A percentile compares a stretch with the other conserved stretches of the same genome.
phyloP scores from a whole-genome alignment of 23 tunicate genomes.

The Styela clava region DNA sequence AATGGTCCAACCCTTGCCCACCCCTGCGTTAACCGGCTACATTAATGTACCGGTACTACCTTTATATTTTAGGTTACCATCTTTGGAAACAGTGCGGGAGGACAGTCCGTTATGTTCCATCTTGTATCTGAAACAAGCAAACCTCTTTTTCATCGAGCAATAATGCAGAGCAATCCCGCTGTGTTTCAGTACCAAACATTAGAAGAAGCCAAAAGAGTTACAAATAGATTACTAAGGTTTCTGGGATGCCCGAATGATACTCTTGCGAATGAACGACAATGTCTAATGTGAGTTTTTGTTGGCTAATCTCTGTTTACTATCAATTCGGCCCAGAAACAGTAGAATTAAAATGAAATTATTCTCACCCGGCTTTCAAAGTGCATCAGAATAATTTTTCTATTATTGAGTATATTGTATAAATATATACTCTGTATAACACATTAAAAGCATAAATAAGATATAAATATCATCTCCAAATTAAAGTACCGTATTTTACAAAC shows the following conservation, averaged over 20 bases:
- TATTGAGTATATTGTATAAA: too few relatives aligned
- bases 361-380: too few relatives aligned
- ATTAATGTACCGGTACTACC: too few relatives aligned
- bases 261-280: conserved; percentile 12
- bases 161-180: conserved; percentile 56
- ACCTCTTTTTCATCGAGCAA: conserved; percentile 50
- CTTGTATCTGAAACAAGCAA: conserved; percentile 54
- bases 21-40: too few relatives aligned
- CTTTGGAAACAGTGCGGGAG: conserved; percentile 79
- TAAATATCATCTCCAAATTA: too few relatives aligned
- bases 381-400: too few relatives aligned
- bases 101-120: conserved; percentile 73
- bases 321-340: neutral
- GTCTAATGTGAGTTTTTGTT: conserved; percentile 19
- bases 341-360: neutral
- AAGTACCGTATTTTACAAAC: too few relatives aligned
- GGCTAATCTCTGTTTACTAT: neutral
- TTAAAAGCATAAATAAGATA: too few relatives aligned
- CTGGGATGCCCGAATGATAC: conserved; percentile 16
- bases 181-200: conserved; percentile 25
- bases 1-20: too few relatives aligned
- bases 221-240: conserved; percentile 1
- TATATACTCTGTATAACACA: too few relatives aligned
- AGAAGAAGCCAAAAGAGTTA: conserved; percentile 13
- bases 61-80: conserved; percentile 86